Conservation (phyloP, 1,140 invertebrate genomes). For the Hesperophylax magnus region DNA sequence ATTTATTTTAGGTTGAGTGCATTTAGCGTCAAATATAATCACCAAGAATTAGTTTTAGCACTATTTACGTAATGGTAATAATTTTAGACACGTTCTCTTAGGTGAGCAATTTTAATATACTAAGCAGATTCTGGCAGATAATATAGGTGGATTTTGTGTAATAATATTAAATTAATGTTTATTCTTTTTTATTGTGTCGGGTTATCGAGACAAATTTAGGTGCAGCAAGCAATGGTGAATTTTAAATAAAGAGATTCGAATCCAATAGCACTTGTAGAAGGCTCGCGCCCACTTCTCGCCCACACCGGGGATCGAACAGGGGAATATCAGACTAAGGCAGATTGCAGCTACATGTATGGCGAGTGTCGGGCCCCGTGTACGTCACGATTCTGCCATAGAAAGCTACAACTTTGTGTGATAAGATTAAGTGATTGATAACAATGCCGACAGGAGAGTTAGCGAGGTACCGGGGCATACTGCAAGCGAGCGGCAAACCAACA, state of each 20-base stretch:
- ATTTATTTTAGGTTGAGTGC: no score
- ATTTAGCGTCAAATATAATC: no score
- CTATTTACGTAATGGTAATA: no score
- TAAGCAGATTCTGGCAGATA: no score
- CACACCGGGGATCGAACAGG: constrained; percentile 31
- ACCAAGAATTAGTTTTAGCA: no score
- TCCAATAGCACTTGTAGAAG: constrained; percentile 9
- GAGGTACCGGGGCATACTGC: constrained; percentile 1
- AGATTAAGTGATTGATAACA: constrained; percentile 41
- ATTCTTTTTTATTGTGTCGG: no score
- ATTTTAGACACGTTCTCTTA: no score
- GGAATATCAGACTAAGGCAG: constrained; percentile 16
- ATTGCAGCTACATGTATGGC: constrained; percentile 6
- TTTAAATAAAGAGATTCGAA: constrained; percentile 19
- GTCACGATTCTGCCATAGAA: constrained; percentile 32
- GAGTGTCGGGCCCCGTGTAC: constrained; percentile 2
- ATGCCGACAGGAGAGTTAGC: constrained; percentile 14
- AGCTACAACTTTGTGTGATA: constrained; percentile 26
- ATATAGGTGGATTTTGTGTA: no score
- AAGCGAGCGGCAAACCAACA: neutral
- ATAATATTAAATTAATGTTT: no score
- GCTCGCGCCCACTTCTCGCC: neutral
- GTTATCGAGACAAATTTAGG: no score
- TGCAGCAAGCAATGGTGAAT: neutral
- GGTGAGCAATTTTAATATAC: no score